Conservation (phyloP, 2,113 vertebrate species). For the Nycticryphes semicollaris region DNA sequence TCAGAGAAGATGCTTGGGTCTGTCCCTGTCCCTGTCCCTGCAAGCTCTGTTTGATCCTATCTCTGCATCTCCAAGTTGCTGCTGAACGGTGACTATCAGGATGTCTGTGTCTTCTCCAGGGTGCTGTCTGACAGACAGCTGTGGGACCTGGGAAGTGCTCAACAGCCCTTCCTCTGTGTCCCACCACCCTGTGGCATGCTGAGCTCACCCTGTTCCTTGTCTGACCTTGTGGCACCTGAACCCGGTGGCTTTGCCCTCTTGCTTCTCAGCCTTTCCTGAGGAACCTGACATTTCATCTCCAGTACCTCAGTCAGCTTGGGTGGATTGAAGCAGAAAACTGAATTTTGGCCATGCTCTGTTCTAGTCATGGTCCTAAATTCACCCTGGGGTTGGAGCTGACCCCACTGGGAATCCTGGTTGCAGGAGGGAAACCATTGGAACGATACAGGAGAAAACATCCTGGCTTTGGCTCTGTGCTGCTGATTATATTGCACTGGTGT, state of each 20-base stretch:
- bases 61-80: background rate
- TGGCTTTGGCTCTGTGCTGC: background rate
- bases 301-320: background rate
- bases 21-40: background rate
- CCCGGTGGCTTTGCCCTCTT: background rate
- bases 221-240: background rate
- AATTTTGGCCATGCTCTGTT: background rate
- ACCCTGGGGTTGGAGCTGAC: background rate
- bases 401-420: background rate
- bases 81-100: background rate
- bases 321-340: background rate
- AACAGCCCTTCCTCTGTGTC: background rate
- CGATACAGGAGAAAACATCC: background rate
- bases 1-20: background rate
- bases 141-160: background rate
- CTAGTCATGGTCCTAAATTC: background rate
- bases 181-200: background rate
- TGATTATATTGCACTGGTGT: background rate
- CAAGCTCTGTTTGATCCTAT: background rate
- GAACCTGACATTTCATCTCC: background rate
- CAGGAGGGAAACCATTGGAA: background rate
- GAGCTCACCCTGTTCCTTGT: background rate
- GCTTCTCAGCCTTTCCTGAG: background rate
- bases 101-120: background rate
- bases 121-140: background rate